These are phyloP conservation scores for Diabrotica undecimpunctata DNA, from an alignment of 1,140 invertebrate genomes.

Conservation along the genomic window DNA sequence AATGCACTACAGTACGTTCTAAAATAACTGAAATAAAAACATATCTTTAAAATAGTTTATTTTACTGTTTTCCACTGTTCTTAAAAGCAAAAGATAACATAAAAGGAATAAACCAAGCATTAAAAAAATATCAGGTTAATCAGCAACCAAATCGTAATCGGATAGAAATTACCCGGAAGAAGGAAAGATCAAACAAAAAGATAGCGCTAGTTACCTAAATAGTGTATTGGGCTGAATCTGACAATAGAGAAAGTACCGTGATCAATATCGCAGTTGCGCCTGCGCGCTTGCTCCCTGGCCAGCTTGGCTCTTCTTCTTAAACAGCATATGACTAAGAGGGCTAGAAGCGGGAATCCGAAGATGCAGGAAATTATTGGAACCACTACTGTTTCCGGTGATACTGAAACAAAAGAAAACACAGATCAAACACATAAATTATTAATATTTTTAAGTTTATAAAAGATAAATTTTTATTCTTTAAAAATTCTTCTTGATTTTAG, in stretches of 20 bases:
- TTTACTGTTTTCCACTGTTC: neutral
- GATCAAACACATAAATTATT: neutral
- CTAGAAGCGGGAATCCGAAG: constrained; percentile 79
- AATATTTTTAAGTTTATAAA: too few species aligned
- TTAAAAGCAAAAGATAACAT: constrained; percentile 13
- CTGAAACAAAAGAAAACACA: constrained; percentile 54
- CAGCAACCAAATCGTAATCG: constrained; percentile 14
- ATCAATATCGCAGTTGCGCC: constrained; percentile 73
- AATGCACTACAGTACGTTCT: too few species aligned
- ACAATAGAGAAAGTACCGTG: constrained; percentile 76
- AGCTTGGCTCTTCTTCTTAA: constrained; percentile 75
- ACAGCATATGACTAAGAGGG: constrained; percentile 82
- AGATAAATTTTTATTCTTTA: too few species aligned
- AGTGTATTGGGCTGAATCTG: constrained; percentile 69
- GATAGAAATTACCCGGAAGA: neutral
- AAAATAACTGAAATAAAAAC: too few species aligned
- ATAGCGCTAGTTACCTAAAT: constrained; percentile 57
- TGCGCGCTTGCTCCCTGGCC: constrained; percentile 71
- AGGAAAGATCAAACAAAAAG: neutral
- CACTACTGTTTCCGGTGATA: constrained; percentile 82
- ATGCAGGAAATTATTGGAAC: constrained; percentile 87
- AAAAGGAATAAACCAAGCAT: constrained; percentile 12
- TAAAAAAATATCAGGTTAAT: neutral
- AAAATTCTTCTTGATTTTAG: too few species aligned
- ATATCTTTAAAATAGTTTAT: too few species aligned